Evolutionary conservation across 2,797 vertebrate genomes (phyloP).

Genomic region (Anabas testudineus): DNA sequence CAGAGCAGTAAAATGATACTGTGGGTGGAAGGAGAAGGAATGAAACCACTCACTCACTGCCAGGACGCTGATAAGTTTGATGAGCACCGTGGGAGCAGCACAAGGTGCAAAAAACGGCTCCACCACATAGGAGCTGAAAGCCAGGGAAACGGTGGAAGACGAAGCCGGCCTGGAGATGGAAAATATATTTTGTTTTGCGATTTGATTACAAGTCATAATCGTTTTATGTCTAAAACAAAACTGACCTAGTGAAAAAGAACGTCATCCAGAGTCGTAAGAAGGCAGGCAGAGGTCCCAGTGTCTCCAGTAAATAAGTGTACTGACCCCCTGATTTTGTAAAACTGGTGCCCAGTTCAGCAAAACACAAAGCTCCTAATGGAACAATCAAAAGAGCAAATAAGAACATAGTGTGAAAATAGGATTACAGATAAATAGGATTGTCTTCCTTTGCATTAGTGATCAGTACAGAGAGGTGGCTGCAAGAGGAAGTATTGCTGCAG

Average conservation of each 20-base stretch:
- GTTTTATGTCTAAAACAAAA: background rate
- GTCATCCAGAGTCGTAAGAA: constrained; percentile 90
- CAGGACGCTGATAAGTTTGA: constrained; percentile 86
- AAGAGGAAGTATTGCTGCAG: background rate
- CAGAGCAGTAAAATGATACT: background rate
- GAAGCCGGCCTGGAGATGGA: constrained; percentile 84
- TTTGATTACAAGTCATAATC: too few relatives aligned
- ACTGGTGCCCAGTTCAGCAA: constrained; percentile 78
- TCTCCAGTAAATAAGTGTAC: constrained; percentile 86
- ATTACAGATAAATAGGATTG: too few relatives aligned
- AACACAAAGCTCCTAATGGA: constrained; percentile 74
- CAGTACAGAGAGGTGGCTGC: too few relatives aligned
- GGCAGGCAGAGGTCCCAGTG: constrained; percentile 89
- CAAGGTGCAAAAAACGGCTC: constrained; percentile 89
- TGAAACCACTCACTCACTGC: constrained; percentile 86
- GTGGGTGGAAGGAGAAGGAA: too few relatives aligned
- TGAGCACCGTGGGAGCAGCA: constrained; percentile 75
- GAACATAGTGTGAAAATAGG: too few relatives aligned
- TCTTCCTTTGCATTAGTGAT: too few relatives aligned
- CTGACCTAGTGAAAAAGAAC: constrained; percentile 88
- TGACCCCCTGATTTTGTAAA: constrained; percentile 84
- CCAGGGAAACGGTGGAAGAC: constrained; percentile 86
- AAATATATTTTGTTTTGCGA: background rate
- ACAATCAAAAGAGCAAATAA: background rate
- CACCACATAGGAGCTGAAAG: constrained; percentile 90